These are phyloP conservation scores for Ruditapes philippinarum DNA, from an alignment of 1,140 invertebrate genomes.

Conservation along the genomic window DNA sequence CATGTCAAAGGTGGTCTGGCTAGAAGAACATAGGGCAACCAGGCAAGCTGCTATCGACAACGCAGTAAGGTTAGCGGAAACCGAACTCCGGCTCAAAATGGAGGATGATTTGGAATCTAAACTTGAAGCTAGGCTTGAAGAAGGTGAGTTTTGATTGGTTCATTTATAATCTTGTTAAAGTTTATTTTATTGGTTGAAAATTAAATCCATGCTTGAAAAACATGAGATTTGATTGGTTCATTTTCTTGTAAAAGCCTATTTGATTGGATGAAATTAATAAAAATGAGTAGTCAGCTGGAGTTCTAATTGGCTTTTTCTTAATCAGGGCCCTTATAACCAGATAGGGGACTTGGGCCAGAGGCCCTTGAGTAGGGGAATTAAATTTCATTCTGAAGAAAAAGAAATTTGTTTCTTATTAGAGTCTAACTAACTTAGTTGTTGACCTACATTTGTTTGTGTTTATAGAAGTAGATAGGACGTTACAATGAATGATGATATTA, in stretches of 20 bases:
- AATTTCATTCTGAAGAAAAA: too few relatives aligned
- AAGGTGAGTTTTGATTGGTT: conserved; percentile 68
- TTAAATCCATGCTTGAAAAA: background rate
- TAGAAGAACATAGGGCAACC: conserved; percentile 76
- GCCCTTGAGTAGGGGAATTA: too few relatives aligned
- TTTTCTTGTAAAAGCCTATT: background rate
- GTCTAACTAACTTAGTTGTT: too few relatives aligned
- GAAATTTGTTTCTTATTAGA: too few relatives aligned
- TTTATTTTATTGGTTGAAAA: background rate
- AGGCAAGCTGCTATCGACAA: conserved; percentile 76
- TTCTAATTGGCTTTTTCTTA: too few relatives aligned
- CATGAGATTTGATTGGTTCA: conserved; percentile 1
- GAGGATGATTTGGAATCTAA: conserved; percentile 74
- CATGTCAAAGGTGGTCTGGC: conserved; percentile 76
- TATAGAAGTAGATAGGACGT: too few relatives aligned
- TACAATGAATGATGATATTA: too few relatives aligned
- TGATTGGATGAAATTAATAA: background rate
- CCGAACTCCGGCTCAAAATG: conserved; percentile 65
- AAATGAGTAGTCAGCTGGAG: too few relatives aligned
- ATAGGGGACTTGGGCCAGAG: too few relatives aligned
- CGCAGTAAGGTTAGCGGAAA: conserved; percentile 71
- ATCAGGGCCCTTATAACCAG: too few relatives aligned
- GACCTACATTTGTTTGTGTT: too few relatives aligned
- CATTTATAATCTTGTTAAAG: background rate
- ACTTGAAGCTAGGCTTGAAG: conserved; percentile 67